These are phyloP conservation scores for Saguinus imperator DNA, from an alignment of 2,113 vertebrate genomes.

Conservation along the genomic window DNA sequence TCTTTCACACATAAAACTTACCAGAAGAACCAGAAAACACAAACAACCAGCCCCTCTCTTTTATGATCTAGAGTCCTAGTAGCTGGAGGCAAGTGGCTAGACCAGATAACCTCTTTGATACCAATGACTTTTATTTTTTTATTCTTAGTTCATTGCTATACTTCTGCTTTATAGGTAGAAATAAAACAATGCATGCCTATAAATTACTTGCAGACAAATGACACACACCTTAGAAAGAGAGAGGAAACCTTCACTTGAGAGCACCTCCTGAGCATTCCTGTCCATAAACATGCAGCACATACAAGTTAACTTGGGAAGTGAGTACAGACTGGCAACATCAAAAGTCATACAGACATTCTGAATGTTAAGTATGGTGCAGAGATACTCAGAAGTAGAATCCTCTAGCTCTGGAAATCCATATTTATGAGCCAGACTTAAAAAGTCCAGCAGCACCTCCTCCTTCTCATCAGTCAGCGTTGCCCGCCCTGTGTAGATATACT, in stretches of 20 bases:
- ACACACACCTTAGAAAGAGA: constrained; percentile 93
- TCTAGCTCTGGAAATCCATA: constrained; percentile 97
- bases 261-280: constrained; percentile 94
- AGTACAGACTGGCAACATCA: constrained; percentile 97
- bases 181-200: neutral
- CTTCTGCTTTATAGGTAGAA: neutral
- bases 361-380: constrained; percentile 96
- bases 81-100: neutral
- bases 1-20: constrained; percentile 2
- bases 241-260: constrained; percentile 94
- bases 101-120: neutral
- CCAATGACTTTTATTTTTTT: neutral
- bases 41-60: neutral
- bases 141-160: neutral
- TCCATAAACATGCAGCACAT: constrained; percentile 98
- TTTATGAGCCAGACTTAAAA: constrained; percentile 96
- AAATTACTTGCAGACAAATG: neutral
- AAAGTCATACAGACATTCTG: constrained; percentile 98
- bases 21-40: constrained; percentile 12
- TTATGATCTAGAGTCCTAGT: neutral
- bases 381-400: constrained; percentile 96
- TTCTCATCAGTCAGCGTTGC: constrained; percentile 94
- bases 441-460: constrained; percentile 97
- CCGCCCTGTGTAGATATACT: constrained; percentile 97
- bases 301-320: constrained; percentile 90